Percentiles rank a stretch among this genome's conserved stretches.
phyloP scores from a whole-genome alignment of 2,797 vertebrate species.

The Hyperoplus immaculatus region DNA sequence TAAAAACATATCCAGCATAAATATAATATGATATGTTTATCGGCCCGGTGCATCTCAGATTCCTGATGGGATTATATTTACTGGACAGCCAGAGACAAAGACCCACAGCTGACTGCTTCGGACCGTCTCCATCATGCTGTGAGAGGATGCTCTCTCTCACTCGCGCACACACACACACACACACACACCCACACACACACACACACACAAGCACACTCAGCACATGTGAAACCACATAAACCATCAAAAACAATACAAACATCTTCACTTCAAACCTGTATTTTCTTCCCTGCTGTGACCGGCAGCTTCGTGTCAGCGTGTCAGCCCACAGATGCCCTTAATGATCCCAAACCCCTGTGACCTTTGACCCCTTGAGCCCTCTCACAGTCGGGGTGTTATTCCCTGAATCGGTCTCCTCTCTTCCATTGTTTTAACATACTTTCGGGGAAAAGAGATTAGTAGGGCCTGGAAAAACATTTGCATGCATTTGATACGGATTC shows the following conservation, averaged over 20 bases:
- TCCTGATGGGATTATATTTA: constrained; percentile 71
- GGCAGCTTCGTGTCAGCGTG: constrained; percentile 43
- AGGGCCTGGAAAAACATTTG: constrained; percentile 1
- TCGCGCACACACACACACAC: background rate
- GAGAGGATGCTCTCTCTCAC: constrained; percentile 25
- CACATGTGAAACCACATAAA: background rate
- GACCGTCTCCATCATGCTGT: constrained; percentile 50
- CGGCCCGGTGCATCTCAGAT: constrained; percentile 37
- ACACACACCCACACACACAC: background rate
- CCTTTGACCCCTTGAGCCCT: constrained; percentile 58
- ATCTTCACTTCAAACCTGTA: constrained; percentile 5
- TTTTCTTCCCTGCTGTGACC: constrained; percentile 21
- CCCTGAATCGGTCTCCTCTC: constrained; percentile 29
- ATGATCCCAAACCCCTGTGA: constrained; percentile 58
- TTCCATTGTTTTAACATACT: constrained; percentile 55
- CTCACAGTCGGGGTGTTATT: constrained; percentile 61
- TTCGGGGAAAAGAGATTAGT: constrained; percentile 41
- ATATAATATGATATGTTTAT: no score
- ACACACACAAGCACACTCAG: background rate
- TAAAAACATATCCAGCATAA: no score
- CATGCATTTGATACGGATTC: constrained; percentile 15
- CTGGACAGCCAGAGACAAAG: constrained; percentile 59
- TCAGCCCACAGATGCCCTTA: constrained; percentile 59
- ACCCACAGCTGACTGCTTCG: constrained; percentile 56
- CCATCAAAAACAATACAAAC: background rate